phyloP scores from a whole-genome alignment of 2,113 vertebrate genomes.

The Pluvianellus socialis region DNA sequence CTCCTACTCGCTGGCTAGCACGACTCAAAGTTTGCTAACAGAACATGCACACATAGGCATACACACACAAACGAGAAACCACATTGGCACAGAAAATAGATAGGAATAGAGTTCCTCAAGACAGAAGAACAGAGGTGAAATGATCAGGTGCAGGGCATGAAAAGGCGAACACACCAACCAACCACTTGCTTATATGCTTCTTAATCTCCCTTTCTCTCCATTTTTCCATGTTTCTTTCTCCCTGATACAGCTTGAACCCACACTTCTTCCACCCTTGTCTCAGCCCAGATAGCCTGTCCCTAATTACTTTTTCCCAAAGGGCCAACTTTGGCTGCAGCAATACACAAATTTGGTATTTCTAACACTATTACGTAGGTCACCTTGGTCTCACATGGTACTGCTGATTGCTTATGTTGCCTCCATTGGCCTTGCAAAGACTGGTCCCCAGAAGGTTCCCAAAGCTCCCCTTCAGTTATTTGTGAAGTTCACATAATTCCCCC shows the following conservation, averaged over 20 bases:
- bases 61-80: fast-evolving
- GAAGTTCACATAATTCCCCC: not conserved
- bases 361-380: not conserved
- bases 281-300: not conserved
- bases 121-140: not conserved
- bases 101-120: not conserved
- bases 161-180: not conserved
- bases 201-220: not conserved
- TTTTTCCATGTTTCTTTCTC: not conserved
- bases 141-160: not conserved
- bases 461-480: not conserved
- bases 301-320: not conserved
- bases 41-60: fast-evolving
- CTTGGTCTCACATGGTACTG: not conserved
- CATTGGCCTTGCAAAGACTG: not conserved
- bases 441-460: not conserved
- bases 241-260: not conserved
- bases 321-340: not conserved
- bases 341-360: not conserved
- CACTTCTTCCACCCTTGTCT: not conserved
- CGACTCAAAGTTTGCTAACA: not conserved
- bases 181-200: too few relatives aligned
- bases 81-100: not conserved
- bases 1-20: not conserved
- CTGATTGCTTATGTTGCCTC: not conserved